Percentiles rank a stretch among this genome's conserved stretches.
These are phyloP conservation scores for Monochamus alternatus DNA, from an alignment of 2,888 invertebrate species.

Conservation along the genomic window DNA sequence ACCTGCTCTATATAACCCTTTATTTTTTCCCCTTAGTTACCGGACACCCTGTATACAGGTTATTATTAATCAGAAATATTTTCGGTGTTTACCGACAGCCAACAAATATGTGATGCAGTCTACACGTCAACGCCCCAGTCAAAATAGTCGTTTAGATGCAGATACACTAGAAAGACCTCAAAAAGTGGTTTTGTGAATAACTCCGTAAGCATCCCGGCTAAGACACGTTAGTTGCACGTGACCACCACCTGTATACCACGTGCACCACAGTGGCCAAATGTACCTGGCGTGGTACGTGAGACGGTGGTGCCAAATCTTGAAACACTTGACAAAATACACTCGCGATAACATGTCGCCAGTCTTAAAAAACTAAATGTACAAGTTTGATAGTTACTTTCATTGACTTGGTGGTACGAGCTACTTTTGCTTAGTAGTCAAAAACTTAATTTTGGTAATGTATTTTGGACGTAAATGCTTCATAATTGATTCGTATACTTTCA, in stretches of 20 bases:
- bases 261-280: background rate
- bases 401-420: no score
- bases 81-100: background rate
- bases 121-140: background rate
- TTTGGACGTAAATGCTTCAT: no score
- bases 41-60: background rate
- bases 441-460: no score
- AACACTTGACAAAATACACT: no score
- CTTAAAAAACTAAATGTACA: no score
- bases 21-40: no score
- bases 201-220: background rate
- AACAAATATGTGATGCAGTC: slow-evolving; percentile 3
- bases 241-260: background rate
- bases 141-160: background rate
- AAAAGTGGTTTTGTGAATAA: background rate
- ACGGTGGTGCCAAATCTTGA: background rate
- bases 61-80: background rate
- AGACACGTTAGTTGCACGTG: background rate
- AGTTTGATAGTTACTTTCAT: no score
- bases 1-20: no score
- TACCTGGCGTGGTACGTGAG: background rate
- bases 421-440: no score
- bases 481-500: no score
- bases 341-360: no score
- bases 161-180: background rate